A percentile compares a stretch with the other conserved stretches of the same genome.
These are phyloP conservation scores for Lepeophtheirus nordmannii DNA, from an alignment of 2,888 invertebrate species.

Conservation along the genomic window DNA sequence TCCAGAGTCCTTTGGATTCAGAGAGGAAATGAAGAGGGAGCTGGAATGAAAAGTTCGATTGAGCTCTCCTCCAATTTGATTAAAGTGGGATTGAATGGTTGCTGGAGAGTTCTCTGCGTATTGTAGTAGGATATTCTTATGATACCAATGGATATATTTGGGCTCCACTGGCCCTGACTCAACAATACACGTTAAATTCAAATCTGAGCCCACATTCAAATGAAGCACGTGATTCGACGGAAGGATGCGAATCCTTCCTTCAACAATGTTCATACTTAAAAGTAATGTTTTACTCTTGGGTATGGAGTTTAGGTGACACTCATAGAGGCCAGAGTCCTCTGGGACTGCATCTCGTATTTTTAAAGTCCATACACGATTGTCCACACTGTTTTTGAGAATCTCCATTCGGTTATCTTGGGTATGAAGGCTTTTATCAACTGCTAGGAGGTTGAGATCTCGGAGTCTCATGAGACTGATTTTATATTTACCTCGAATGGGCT, in stretches of 20 bases:
- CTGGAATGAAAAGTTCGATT: neutral
- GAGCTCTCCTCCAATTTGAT: neutral
- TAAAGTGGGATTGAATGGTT: neutral
- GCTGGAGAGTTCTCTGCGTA: neutral
- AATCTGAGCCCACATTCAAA: neutral
- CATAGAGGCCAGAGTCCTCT: conserved; percentile 10
- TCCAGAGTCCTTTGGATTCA: neutral
- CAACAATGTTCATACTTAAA: conserved; percentile 3
- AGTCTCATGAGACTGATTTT: conserved; percentile 18
- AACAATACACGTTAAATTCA: conserved; percentile 4
- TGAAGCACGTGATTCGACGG: neutral
- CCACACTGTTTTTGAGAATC: neutral
- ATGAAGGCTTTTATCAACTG: conserved; percentile 6
- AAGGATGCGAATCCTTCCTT: conserved; percentile 9
- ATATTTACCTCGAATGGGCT: neutral
- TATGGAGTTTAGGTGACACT: conserved; percentile 11
- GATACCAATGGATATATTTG: conserved; percentile 9
- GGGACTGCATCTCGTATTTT: neutral
- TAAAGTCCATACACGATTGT: conserved; percentile 5
- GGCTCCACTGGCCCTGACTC: conserved; percentile 14
- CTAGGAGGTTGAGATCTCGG: conserved; percentile 9
- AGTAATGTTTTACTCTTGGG: neutral
- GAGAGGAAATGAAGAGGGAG: neutral
- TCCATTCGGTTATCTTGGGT: conserved; percentile 4
- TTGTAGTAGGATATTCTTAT: neutral